phyloP scores from a whole-genome alignment of 2,888 invertebrate genomes.

The Cynaeus angustus region DNA sequence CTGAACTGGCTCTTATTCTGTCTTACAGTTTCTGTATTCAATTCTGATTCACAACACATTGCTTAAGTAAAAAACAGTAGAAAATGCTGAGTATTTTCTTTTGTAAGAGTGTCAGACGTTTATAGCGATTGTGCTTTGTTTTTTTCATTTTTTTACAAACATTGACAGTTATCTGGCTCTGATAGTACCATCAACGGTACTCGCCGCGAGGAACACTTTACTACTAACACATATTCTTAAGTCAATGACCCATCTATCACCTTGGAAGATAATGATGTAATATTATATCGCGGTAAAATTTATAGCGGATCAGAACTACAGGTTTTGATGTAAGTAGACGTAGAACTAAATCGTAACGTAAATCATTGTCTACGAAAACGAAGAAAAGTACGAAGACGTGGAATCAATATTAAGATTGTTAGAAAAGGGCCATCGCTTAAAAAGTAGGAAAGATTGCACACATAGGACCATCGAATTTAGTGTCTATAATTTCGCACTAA shows the following conservation, averaged over 20 bases:
- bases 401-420: background rate
- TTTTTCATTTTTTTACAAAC: background rate
- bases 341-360: slow-evolving; percentile 8
- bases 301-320: background rate
- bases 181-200: slow-evolving; percentile 27
- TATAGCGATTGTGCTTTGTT: too few species aligned
- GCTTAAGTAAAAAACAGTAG: too few species aligned
- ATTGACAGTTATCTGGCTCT: slow-evolving; percentile 15
- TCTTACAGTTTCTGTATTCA: too few species aligned
- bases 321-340: background rate
- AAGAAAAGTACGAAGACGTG: background rate
- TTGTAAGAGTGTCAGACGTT: too few species aligned
- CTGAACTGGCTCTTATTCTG: too few species aligned
- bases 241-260: slow-evolving; percentile 35
- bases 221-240: slow-evolving; percentile 37
- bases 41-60: too few species aligned
- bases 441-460: too few species aligned
- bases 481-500: too few species aligned
- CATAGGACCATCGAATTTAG: too few species aligned
- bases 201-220: slow-evolving; percentile 13
- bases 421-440: too few species aligned
- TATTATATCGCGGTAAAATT: slow-evolving; percentile 1
- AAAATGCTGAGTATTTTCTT: background rate
- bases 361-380: slow-evolving; percentile 22
- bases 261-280: slow-evolving; percentile 18